Evolutionary conservation across 2,797 vertebrate genomes (phyloP).

Genomic region (Malurus leucopterus): DNA sequence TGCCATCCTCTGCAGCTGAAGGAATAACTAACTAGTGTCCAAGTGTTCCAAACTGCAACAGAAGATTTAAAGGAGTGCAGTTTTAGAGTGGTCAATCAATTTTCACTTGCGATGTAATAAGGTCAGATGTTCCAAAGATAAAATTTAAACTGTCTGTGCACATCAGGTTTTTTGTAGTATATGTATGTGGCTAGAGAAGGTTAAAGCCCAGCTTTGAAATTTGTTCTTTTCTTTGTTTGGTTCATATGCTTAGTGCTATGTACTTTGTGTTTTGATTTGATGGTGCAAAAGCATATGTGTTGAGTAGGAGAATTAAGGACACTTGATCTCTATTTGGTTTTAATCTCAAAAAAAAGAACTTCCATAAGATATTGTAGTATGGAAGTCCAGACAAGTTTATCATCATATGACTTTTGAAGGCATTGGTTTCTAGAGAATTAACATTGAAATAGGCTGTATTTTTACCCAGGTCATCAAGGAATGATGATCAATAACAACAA

Average conservation of each 20-base stretch:
- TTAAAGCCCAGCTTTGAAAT: background rate
- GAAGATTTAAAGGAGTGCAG: background rate
- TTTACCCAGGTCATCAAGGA: background rate
- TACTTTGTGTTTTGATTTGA: background rate
- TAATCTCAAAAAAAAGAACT: background rate
- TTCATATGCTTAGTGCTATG: background rate
- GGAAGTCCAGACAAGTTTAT: background rate
- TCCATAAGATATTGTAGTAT: background rate
- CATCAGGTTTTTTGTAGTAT: background rate
- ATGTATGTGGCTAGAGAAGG: background rate
- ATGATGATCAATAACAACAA: background rate
- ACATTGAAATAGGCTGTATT: background rate
- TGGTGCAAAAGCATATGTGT: background rate
- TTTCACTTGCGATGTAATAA: background rate
- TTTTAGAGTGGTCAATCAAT: background rate
- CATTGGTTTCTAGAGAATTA: background rate
- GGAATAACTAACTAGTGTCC: background rate
- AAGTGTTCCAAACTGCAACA: background rate
- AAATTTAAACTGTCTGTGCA: background rate
- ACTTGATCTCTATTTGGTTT: background rate
- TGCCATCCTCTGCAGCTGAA: background rate
- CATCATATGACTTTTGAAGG: background rate
- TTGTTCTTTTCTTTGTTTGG: background rate
- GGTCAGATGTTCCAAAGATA: background rate
- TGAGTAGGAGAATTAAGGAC: background rate